Conservation (phyloP, 2,797 vertebrate species). For the Acanthurus tractus region DNA sequence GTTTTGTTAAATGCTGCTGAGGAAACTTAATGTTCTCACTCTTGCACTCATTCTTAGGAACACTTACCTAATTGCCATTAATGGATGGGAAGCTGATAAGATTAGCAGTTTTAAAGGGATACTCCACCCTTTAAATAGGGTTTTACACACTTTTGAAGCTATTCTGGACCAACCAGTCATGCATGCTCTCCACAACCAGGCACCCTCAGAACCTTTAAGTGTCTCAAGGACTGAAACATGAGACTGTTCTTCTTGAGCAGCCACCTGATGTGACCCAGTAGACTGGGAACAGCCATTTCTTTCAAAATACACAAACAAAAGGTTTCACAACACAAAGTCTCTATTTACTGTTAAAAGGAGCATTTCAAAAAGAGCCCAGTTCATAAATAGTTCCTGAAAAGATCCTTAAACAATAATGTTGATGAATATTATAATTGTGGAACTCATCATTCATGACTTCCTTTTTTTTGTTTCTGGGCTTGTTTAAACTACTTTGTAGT, state of each 20-base stretch:
- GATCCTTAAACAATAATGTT: neutral
- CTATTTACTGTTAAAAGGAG: neutral
- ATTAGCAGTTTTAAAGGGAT: conserved; percentile 50
- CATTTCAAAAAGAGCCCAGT: neutral
- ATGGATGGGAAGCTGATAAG: conserved; percentile 9
- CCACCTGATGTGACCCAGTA: neutral
- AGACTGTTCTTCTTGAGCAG: neutral
- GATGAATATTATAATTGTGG: neutral
- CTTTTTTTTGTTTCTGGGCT: neutral
- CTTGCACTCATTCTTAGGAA: conserved; percentile 31
- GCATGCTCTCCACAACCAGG: neutral
- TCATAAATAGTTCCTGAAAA: neutral
- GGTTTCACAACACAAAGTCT: neutral
- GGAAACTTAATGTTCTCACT: neutral
- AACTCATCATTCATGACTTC: neutral
- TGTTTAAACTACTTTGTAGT: neutral
- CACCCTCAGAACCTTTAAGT: conserved; percentile 2
- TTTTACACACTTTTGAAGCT: conserved; percentile 29
- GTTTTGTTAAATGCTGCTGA: neutral
- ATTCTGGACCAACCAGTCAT: conserved; percentile 5
- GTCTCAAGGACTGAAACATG: neutral
- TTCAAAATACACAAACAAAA: neutral
- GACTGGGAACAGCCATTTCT: neutral
- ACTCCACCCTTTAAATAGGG: conserved; percentile 40
- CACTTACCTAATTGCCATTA: neutral